Base-by-base conservation (phyloP, 2,113 vertebrate genomes). In the Cyanistes caeruleus region DNA sequence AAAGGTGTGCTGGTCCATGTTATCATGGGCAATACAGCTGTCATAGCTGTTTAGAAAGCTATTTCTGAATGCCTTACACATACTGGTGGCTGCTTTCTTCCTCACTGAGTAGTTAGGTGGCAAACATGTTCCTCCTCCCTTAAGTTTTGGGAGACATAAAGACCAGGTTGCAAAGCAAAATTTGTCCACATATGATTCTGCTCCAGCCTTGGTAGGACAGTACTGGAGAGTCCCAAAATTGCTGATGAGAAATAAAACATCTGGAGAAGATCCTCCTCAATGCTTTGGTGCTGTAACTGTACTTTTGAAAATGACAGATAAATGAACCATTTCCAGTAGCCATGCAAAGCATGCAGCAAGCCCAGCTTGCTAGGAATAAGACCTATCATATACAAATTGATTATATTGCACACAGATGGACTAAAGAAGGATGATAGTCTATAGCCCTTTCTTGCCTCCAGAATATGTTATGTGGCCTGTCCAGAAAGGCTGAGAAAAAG, bases 171-270 rank as follows among this genome's bases (percentile, higher is more conserved):
- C 44, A 86, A 15, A 83, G 11, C 6, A 13, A 56, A 60, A 73
- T 15, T 23, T 7, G 2, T 5, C 11, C 4, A 7, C 28, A 5
- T 58, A 7, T 35, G 35, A 7, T 73, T 24, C 15, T 55, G 43
- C 7, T 86, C 17, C 10, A 72, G 13, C 14, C 51, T 70, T 2
- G 1, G 5, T 3, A 12, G 2, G 4, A 24, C 6, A 49, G 8
- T 56, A 7, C 15, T 83, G 37, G 16, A 60, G 27, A 31, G 16
- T 92, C 11, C 5, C 48, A 70, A 27, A 67, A 41, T 7, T 77
- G 21, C 43, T 70, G 35, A 48, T 41, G 33, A 84, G n/a, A 74
- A 87, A 51, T 24, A 21, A 84, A 74, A 70, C 2, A n/a, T 55
- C n/a, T 51, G 37, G 13, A 25, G 51, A 12, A 74, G 20, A 43